Percentiles rank a stretch among this genome's conserved stretches.
Conservation (phyloP, 2,888 invertebrate species). For the Thecophora atra region DNA sequence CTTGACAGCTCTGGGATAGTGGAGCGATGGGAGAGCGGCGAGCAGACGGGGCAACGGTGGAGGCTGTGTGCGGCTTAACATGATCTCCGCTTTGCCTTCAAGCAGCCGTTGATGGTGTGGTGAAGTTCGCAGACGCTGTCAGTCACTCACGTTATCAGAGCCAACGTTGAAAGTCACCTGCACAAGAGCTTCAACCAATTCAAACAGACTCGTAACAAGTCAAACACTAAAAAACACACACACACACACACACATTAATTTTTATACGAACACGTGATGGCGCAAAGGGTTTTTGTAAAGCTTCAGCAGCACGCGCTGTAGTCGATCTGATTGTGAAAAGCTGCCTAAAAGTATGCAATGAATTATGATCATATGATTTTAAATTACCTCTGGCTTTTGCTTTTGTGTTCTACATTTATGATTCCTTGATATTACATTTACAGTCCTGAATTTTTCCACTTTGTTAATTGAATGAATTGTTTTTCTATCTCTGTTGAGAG, state of each 20-base stretch:
- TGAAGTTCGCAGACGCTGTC: slow-evolving; percentile 32
- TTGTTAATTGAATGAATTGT: no score
- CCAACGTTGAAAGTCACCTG: background rate
- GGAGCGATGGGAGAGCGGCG: background rate
- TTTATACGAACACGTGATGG: background rate
- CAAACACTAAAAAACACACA: background rate
- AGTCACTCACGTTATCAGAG: slow-evolving; percentile 23
- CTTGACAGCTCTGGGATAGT: background rate
- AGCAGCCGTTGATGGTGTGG: slow-evolving; percentile 8
- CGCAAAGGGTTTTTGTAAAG: background rate
- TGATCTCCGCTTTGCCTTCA: background rate
- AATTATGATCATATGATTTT: slow-evolving; percentile 40
- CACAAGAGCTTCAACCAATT: slow-evolving; percentile 1
- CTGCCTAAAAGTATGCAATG: slow-evolving; percentile 52
- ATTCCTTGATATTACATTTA: no score
- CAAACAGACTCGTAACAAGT: background rate
- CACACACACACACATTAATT: background rate
- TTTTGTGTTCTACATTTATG: no score
- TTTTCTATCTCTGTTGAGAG: no score
- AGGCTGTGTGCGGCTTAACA: background rate
- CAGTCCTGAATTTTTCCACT: no score
- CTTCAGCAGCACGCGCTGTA: background rate
- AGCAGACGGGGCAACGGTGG: background rate
- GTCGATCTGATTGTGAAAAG: slow-evolving; percentile 41
- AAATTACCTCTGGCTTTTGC: background rate